Percentiles rank a stretch among this genome's conserved stretches.
Evolutionary conservation across 2,888 invertebrate genomes (phyloP).

Genomic region (Hoplodrina blanda): DNA sequence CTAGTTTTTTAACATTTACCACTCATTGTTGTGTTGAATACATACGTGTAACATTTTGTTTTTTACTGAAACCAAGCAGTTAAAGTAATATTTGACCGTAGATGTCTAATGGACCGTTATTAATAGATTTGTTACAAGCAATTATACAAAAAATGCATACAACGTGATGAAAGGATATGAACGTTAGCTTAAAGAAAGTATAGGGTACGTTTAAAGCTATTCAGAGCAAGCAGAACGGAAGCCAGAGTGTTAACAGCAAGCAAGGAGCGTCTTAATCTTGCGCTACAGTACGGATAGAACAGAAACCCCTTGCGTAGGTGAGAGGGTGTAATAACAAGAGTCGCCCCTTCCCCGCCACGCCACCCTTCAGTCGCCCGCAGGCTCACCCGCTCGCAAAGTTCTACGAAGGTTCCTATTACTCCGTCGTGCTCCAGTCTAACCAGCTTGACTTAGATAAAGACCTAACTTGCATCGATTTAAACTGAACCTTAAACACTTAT

Average conservation of each 20-base stretch:
- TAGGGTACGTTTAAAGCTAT: slow-evolving; percentile 75
- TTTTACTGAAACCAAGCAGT: background rate
- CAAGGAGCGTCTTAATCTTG: slow-evolving; percentile 87
- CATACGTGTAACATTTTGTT: slow-evolving; percentile 13
- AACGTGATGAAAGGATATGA: slow-evolving; percentile 55
- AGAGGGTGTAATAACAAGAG: slow-evolving; percentile 90
- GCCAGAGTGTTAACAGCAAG: slow-evolving; percentile 84
- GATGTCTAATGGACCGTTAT: background rate
- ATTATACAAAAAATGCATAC: no score
- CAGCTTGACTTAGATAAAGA: slow-evolving; percentile 83
- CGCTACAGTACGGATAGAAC: slow-evolving; percentile 84
- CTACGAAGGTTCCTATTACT: slow-evolving; percentile 86
- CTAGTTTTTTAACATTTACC: slow-evolving; percentile 24
- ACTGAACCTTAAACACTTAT: slow-evolving; percentile 76
- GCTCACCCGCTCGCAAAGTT: slow-evolving; percentile 84
- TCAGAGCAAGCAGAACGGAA: slow-evolving; percentile 80
- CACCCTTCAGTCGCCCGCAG: slow-evolving; percentile 79
- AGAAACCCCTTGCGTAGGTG: slow-evolving; percentile 88
- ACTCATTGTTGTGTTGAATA: background rate
- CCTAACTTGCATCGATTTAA: slow-evolving; percentile 79
- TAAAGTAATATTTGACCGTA: background rate
- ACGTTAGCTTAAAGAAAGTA: slow-evolving; percentile 72
- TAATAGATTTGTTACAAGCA: background rate
- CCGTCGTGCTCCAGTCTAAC: slow-evolving; percentile 81
- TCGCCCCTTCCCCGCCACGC: slow-evolving; percentile 73